Conservation (phyloP, 2,888 invertebrate genomes). For the Cheilosia pagana region DNA sequence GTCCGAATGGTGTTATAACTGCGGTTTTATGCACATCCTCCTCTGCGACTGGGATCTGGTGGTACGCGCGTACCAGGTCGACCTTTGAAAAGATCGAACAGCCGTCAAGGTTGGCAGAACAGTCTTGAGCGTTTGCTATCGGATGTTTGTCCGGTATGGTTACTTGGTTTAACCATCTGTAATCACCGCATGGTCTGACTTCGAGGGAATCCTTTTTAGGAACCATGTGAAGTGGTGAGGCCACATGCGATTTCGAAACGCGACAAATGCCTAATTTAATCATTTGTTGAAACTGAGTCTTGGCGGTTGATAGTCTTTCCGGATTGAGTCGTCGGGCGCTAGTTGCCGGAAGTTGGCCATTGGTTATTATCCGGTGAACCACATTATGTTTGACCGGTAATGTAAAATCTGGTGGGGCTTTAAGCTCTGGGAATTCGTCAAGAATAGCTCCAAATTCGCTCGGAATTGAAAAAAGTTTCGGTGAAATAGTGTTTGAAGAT, state of each 20-base stretch:
- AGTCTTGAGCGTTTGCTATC: conserved; percentile 36
- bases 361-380: no score
- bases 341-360: no score
- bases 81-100: conserved; percentile 73
- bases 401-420: no score
- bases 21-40: conserved; percentile 78
- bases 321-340: no score
- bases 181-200: conserved; percentile 22
- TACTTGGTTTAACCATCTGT: conserved; percentile 17
- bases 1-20: background rate
- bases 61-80: conserved; percentile 77
- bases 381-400: no score
- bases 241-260: no score
- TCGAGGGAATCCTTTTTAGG: conserved; percentile 40
- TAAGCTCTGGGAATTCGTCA: conserved; percentile 13
- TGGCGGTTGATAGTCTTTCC: no score
- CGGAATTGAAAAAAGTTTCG: conserved; percentile 10
- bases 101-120: conserved; percentile 26
- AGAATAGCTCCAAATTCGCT: conserved; percentile 36
- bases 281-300: no score
- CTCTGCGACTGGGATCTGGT: conserved; percentile 79
- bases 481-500: background rate
- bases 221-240: no score
- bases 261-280: no score
- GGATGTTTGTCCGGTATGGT: conserved; percentile 39